phyloP scores from a whole-genome alignment of 2,797 vertebrate genomes.

The Acanthiza pusilla region DNA sequence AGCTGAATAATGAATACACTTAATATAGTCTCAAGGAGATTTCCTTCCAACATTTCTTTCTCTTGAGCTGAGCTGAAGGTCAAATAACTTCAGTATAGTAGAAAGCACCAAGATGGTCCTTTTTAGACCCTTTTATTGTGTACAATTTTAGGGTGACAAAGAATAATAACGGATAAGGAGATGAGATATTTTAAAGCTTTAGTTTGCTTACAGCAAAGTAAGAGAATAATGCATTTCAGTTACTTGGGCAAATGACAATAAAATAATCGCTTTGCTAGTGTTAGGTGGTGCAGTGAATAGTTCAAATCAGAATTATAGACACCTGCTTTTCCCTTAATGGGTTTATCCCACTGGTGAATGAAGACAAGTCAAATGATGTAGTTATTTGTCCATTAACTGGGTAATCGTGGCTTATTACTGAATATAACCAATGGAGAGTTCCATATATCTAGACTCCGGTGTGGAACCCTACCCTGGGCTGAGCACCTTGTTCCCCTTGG shows the following conservation, averaged over 20 bases:
- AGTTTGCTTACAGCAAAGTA: background rate
- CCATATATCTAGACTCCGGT: background rate
- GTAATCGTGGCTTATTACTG: background rate
- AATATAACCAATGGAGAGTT: background rate
- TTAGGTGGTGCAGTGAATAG: background rate
- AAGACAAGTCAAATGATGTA: background rate
- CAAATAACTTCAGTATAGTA: background rate
- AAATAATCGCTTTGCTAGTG: background rate
- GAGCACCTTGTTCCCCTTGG: background rate
- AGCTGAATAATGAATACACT: slow-evolving; percentile 50
- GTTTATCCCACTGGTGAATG: background rate
- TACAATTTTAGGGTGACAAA: background rate
- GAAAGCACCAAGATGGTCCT: background rate
- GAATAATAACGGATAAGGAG: background rate
- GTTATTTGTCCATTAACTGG: background rate
- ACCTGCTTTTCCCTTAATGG: background rate
- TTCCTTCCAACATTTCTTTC: background rate
- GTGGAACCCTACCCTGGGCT: background rate
- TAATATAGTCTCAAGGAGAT: background rate
- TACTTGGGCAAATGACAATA: background rate
- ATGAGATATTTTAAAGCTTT: background rate
- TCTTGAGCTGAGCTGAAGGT: slow-evolving; percentile 17
- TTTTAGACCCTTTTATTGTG: background rate
- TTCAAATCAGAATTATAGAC: background rate
- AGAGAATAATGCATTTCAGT: background rate